A percentile compares a stretch with the other conserved stretches of the same genome.
These are phyloP conservation scores for Oreochromis tanganicae DNA, from an alignment of 2,113 vertebrate genomes.

Conservation along the genomic window DNA sequence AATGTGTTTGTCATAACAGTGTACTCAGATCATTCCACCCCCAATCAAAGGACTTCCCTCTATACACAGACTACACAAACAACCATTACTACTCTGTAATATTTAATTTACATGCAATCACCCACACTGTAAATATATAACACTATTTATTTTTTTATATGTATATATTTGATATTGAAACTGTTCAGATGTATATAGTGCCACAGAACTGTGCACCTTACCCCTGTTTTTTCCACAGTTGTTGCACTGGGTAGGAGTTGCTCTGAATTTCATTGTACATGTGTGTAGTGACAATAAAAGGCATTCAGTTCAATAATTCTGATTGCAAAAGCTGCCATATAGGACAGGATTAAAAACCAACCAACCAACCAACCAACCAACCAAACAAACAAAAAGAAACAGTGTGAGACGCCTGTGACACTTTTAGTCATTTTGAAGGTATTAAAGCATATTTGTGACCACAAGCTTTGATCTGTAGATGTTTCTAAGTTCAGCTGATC, in stretches of 20 bases:
- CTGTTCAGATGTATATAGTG: no score
- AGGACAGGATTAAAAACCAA: accelerated
- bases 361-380: accelerated
- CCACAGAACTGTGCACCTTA: no score
- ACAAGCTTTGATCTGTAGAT: background rate
- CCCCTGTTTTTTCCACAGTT: no score
- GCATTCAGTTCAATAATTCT: background rate
- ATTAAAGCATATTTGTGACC: background rate
- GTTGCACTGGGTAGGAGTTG: no score
- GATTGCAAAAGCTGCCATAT: background rate
- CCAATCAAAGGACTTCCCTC: background rate
- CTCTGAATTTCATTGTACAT: no score
- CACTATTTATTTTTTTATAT: no score
- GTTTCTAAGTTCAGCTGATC: background rate
- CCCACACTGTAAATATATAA: background rate
- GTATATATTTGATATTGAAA: no score
- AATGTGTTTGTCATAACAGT: background rate
- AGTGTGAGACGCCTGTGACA: background rate
- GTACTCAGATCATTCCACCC: accelerated
- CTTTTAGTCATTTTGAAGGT: background rate
- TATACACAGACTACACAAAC: background rate
- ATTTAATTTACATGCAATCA: background rate
- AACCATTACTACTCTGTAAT: background rate
- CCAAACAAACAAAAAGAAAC: background rate
- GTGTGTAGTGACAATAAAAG: background rate